Conservation (phyloP, 1,140 invertebrate species). For the Drosophila paulistorum region DNA sequence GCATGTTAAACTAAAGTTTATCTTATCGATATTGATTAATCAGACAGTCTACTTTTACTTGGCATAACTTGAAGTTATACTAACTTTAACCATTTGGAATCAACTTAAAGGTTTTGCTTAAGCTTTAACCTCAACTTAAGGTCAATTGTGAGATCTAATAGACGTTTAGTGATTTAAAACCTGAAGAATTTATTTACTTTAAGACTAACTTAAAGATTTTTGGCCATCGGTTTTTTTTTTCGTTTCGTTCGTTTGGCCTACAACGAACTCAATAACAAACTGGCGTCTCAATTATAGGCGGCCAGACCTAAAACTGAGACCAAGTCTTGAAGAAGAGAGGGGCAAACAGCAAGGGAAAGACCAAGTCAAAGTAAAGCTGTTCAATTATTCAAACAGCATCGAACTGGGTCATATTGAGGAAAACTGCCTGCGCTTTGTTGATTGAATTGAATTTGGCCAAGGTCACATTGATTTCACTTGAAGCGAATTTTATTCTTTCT, state of each 20-base stretch:
- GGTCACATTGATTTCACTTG: constrained; percentile 66
- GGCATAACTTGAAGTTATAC: no score
- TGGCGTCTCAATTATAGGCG: constrained; percentile 48
- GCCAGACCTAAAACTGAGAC: constrained; percentile 33
- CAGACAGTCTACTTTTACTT: no score
- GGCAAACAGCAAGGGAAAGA: neutral
- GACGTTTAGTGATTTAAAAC: neutral
- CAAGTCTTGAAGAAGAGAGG: constrained; percentile 2
- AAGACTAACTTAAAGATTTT: constrained; percentile 8
- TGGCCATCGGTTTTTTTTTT: constrained; percentile 29
- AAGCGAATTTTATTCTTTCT: constrained; percentile 33
- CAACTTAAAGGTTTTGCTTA: no score
- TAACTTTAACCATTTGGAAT: no score
- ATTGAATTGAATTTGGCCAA: constrained; percentile 72
- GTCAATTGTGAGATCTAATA: neutral
- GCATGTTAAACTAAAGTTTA: no score
- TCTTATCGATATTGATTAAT: no score
- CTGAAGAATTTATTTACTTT: neutral
- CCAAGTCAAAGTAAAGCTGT: constrained; percentile 43
- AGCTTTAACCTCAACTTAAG: no score
- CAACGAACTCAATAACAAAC: constrained; percentile 37
- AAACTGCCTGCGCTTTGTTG: constrained; percentile 48
- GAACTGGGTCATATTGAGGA: constrained; percentile 74
- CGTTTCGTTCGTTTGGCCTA: constrained; percentile 25
- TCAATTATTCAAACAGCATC: constrained; percentile 76